Evolutionary conservation across 1,140 invertebrate species (phyloP), one percentile per base, ranked within the genome.

Genomic region (Uloborus diversus): DNA sequence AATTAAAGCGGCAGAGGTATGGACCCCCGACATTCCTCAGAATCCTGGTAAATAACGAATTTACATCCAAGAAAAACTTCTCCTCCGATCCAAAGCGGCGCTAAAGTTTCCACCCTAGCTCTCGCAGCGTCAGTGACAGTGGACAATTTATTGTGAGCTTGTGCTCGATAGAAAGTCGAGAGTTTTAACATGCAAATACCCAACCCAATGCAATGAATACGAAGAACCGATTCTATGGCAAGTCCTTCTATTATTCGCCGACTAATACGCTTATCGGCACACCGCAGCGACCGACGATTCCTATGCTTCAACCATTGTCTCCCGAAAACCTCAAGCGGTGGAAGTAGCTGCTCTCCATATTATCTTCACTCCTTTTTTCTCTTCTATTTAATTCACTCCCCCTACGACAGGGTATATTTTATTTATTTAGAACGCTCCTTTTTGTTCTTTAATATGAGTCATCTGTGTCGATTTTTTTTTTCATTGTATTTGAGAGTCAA

Each of bases 101-200:
- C n/a, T n/a, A n/a, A n/a, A n/a, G n/a, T n/a, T n/a, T n/a, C n/a
- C n/a, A n/a, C n/a, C n/a, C n/a, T n/a, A n/a, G n/a, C n/a, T n/a
- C n/a, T n/a, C n/a, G n/a, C n/a, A n/a, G n/a, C n/a, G n/a, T n/a
- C n/a, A n/a, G 4, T 23, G 71, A 75, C 59, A 64, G 59, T 37
- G 71, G 71, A 75, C 71, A 75, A 75, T 75, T 75, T 75, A 62
- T 51, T 30, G 71, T 37, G 69, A 17, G 53, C 69, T 27, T 59
- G 59, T 62, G 59, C 59, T 25, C 5, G 59, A 5, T 27, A 69
- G 65, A 13, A 59, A 62, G 56, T 64, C 25, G 71, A 64, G 53
- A 75, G 71, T 75, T 75, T 75, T 75, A 75, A 75, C 71, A 75
- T 75, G 71, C 71, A 75, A 75, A 75, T 75, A 75, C 59, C 57